A percentile compares a stretch with the other conserved stretches of the same genome.
These are phyloP conservation scores for Notiomystis cincta DNA, from an alignment of 2,113 vertebrate genomes.

Conservation along the genomic window DNA sequence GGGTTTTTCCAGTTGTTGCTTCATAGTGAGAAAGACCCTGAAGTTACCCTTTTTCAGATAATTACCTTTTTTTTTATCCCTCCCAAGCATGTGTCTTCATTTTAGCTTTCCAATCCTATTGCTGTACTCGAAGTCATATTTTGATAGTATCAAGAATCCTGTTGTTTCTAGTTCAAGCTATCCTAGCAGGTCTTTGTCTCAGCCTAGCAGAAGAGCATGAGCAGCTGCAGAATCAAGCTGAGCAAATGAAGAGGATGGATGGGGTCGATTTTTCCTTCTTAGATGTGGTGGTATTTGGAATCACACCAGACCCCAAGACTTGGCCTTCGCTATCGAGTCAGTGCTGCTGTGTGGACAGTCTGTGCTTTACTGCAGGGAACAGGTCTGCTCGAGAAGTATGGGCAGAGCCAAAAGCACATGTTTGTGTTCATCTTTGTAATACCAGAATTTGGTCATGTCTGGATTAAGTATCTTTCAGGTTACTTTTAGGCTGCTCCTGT, in stretches of 20 bases:
- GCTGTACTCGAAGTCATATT: not conserved
- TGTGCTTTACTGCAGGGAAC: not conserved
- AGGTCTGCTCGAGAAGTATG: not conserved
- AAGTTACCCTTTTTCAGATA: not conserved
- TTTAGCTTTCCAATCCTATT: not conserved
- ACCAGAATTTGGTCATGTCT: not conserved
- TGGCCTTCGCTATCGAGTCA: not conserved
- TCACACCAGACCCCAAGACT: not conserved
- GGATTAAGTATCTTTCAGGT: not conserved
- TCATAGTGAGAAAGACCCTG: not conserved
- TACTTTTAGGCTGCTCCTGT: not conserved
- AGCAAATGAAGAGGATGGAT: not conserved
- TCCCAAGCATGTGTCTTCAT: not conserved
- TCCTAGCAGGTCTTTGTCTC: not conserved
- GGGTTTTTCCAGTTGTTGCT: not conserved
- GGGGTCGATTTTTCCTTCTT: not conserved
- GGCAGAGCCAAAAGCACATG: not conserved
- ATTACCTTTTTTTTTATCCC: not conserved
- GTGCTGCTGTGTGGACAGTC: not conserved
- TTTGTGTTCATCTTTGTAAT: not conserved
- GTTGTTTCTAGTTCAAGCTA: not conserved
- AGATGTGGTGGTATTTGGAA: not conserved
- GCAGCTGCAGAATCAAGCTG: not conserved
- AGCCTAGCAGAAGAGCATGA: not conserved
- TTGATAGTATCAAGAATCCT: not conserved